Evolutionary conservation across 2,797 vertebrate species (phyloP).

Genomic region (Lerista edwardsae): DNA sequence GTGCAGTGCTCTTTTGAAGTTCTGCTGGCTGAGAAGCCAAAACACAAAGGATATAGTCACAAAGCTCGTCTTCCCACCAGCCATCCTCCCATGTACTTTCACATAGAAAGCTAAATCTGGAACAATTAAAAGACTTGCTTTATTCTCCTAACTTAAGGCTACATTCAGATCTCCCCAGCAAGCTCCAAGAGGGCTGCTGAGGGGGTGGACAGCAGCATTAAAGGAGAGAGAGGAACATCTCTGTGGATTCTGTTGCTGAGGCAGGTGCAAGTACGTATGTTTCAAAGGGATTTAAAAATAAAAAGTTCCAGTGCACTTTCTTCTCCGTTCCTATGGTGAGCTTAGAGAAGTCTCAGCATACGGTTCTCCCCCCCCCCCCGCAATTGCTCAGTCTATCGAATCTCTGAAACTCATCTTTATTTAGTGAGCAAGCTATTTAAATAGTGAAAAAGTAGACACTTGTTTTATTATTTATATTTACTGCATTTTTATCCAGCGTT

Average conservation of each 20-base stretch:
- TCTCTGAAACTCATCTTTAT: neutral
- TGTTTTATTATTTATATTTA: neutral
- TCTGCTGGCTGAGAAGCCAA: neutral
- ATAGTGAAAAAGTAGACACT: neutral
- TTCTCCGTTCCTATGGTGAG: neutral
- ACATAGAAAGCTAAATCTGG: slow-evolving; percentile 5
- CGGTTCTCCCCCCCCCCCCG: neutral
- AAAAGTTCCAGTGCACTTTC: neutral
- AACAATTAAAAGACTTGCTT: neutral
- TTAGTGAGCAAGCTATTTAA: neutral
- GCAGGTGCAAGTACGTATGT: neutral
- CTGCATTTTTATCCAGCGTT: neutral
- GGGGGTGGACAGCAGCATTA: neutral
- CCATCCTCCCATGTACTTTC: slow-evolving; percentile 4
- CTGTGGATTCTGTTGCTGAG: neutral
- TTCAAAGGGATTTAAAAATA: neutral
- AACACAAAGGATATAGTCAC: neutral
- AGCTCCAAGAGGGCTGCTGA: neutral
- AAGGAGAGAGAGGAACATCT: neutral
- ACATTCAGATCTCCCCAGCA: neutral
- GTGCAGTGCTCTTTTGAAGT: neutral
- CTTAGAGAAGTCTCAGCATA: neutral
- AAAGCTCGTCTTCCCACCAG: neutral
- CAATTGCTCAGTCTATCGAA: neutral
- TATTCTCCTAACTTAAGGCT: neutral